A percentile compares a stretch with the other conserved stretches of the same genome.
phyloP scores from a whole-genome alignment of 1,140 invertebrate genomes.

The Lepidurus packardi region DNA sequence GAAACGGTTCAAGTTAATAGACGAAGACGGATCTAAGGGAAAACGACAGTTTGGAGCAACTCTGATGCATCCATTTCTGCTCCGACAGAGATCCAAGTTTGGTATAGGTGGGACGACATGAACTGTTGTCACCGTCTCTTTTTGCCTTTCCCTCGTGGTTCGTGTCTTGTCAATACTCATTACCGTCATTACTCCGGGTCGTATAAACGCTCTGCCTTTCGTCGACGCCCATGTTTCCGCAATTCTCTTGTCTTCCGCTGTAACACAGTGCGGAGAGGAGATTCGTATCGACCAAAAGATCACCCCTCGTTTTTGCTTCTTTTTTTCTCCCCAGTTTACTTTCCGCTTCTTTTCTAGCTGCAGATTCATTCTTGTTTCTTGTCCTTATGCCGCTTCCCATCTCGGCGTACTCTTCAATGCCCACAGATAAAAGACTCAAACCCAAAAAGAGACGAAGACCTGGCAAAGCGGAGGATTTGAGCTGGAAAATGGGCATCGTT shows the following conservation, averaged over 20 bases:
- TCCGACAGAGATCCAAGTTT: background rate
- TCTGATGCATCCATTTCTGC: background rate
- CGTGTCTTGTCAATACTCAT: slow-evolving; percentile 1
- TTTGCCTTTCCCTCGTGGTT: background rate
- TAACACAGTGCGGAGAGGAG: background rate
- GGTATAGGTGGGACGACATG: background rate
- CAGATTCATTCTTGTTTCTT: slow-evolving; percentile 2
- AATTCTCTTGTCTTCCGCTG: slow-evolving; percentile 13
- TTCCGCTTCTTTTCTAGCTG: background rate
- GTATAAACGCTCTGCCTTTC: slow-evolving; percentile 3
- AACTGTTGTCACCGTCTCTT: slow-evolving; percentile 4
- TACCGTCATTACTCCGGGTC: slow-evolving; percentile 3
- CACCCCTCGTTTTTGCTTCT: background rate
- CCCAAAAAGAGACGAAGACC: background rate
- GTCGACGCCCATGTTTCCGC: slow-evolving; percentile 16
- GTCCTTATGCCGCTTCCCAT: background rate
- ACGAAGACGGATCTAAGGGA: background rate
- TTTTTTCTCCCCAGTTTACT: background rate
- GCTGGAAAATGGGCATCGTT: background rate
- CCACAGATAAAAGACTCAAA: background rate
- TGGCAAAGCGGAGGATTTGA: background rate
- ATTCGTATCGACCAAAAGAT: slow-evolving; percentile 22
- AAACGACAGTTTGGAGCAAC: background rate
- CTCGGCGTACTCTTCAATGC: background rate
- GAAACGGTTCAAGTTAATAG: background rate